Evolutionary conservation across 2,797 vertebrate species (phyloP), one percentile per base, ranked within the genome.

Genomic region (Dallia pectoralis): DNA sequence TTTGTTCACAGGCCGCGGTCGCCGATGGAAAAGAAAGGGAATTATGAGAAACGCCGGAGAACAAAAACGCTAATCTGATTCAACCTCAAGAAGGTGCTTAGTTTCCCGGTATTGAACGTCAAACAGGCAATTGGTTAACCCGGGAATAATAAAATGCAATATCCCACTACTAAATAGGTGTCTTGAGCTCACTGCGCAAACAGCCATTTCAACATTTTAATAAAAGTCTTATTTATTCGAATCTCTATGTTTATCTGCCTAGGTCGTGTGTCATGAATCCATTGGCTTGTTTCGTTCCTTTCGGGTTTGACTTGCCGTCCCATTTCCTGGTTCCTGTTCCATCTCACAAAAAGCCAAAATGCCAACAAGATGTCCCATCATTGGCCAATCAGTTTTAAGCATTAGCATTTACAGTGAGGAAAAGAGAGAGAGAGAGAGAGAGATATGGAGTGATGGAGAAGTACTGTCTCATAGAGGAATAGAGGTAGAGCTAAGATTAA

Each of bases 401-500:
- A 85, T 87, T 87, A 86, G 82, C 76, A 22, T 81, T 77, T 15
- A 14, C 30, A 22, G 81, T 82, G 84, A 74, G 73, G 12, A 81
- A 84, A 69, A 59, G 25, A 27, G 12, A 47, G 22, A n/a, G 72
- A 19, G n/a, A 53, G 19, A 7, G 49, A 19, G 51, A 19, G 19
- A 5, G 18, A 19, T 16, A 22, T 19, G 2, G n/a, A 25, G 51
- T 22, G 51, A 9, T 85, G 84, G 81, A 86, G 19, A 22, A 8
- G 40, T 44, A 44, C 40, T 44, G 40, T 44, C 40, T 44, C 40
- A 9, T 44, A 44, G 6, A 8, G 33, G 51, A 22, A n/a, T 6
- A 56, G 6, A 8, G 22, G 51, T 56, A 9, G 86, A 84, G 81
- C 86, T 85, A 83, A 86, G 91, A 91, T 92, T 86, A 88, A 91